Evolutionary conservation across 2,888 invertebrate genomes (phyloP).

Genomic region (Melinaea menophilus): DNA sequence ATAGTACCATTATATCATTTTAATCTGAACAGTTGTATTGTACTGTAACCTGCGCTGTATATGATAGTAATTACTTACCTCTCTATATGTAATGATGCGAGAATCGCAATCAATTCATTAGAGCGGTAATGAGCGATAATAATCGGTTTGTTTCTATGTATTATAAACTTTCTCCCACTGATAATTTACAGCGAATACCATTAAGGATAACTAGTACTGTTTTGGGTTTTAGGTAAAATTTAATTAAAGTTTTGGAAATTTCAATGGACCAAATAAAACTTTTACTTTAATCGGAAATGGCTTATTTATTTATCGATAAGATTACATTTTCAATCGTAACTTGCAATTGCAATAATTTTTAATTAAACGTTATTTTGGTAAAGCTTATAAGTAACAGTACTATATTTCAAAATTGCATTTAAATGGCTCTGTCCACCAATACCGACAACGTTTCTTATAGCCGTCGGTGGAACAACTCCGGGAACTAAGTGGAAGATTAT

Average conservation of each 20-base stretch:
- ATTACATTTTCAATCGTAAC: no score
- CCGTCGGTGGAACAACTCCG: slow-evolving; percentile 78
- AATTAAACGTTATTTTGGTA: no score
- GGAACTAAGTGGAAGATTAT: slow-evolving; percentile 80
- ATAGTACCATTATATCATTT: no score
- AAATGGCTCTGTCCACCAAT: slow-evolving; percentile 79
- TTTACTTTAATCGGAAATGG: no score
- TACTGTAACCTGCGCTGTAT: no score
- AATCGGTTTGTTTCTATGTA: slow-evolving; percentile 46
- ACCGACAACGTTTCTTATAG: slow-evolving; percentile 80
- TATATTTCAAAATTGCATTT: background rate
- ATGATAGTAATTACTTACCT: background rate
- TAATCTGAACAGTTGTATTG: no score
- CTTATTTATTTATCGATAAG: no score
- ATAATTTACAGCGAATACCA: slow-evolving; percentile 4
- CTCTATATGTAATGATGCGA: slow-evolving; percentile 1
- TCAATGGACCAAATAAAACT: no score
- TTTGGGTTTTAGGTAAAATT: background rate
- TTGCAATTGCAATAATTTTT: no score
- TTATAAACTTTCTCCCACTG: slow-evolving; percentile 36
- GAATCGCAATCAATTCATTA: slow-evolving; percentile 10
- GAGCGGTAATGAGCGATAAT: slow-evolving; percentile 17
- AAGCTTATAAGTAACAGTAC: background rate
- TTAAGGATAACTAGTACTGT: slow-evolving; percentile 7
- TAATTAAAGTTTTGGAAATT: no score